Percentiles rank a stretch among this genome's conserved stretches.
phyloP scores from a whole-genome alignment of 2,888 invertebrate species.

The Flexamia atlantica region DNA sequence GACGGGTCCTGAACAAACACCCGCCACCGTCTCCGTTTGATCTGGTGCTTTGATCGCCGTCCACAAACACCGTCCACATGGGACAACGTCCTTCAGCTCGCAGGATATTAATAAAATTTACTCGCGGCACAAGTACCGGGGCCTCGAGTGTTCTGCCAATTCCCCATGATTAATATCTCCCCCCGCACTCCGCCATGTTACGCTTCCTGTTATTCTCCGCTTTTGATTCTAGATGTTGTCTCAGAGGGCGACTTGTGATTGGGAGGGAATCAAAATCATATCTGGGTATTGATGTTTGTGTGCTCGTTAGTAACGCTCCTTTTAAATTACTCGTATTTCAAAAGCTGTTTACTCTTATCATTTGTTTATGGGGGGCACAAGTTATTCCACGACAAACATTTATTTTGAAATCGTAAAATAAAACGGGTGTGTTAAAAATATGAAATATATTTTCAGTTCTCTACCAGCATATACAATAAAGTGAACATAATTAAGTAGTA shows the following conservation, averaged over 20 bases:
- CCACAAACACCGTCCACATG: conserved; percentile 54
- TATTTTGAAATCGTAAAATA: no score
- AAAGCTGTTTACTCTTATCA: no score
- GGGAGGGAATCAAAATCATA: no score
- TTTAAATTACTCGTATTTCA: no score
- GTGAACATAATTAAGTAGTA: no score
- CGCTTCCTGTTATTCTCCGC: neutral
- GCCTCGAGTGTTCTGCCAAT: neutral
- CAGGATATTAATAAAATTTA: conserved; percentile 49
- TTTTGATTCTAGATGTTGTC: neutral
- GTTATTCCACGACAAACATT: no score
- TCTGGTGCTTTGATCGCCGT: conserved; percentile 27
- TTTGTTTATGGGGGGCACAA: no score
- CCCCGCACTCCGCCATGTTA: neutral
- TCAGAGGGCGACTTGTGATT: neutral
- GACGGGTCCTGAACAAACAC: conserved; percentile 17
- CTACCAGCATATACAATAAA: no score
- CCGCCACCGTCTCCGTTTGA: conserved; percentile 27
- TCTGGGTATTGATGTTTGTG: no score
- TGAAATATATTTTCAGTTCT: no score
- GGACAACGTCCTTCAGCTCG: conserved; percentile 44
- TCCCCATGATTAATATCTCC: conserved; percentile 13
- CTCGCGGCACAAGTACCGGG: neutral
- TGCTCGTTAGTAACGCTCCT: no score
- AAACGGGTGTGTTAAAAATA: no score